A percentile compares a stretch with the other conserved stretches of the same genome.
phyloP scores from a whole-genome alignment of 2,797 vertebrate genomes.

The Liparis tanakae region DNA sequence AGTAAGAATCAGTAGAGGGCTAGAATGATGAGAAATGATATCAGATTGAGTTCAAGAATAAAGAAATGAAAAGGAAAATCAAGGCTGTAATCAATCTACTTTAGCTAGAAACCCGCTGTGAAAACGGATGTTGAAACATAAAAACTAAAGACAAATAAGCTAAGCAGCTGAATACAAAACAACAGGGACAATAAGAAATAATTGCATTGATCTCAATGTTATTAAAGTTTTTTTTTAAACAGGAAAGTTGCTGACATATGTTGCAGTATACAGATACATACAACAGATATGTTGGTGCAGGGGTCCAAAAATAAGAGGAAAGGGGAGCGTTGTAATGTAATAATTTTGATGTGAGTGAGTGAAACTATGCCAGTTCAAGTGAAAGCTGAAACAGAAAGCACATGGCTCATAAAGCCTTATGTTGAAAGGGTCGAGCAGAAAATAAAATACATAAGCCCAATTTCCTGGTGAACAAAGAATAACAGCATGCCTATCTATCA shows the following conservation, averaged over 20 bases:
- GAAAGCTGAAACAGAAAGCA: slow-evolving; percentile 11
- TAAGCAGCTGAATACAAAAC: slow-evolving; percentile 31
- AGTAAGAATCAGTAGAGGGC: not conserved
- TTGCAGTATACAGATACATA: not conserved
- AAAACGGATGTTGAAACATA: slow-evolving; percentile 13
- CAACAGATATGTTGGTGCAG: not conserved
- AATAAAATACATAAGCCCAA: slow-evolving; percentile 1
- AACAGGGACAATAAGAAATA: not conserved
- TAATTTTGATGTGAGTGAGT: slow-evolving; percentile 12
- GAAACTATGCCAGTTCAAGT: slow-evolving; percentile 13
- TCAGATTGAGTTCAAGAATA: slow-evolving; percentile 18
- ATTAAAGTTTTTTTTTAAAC: slow-evolving; percentile 11
- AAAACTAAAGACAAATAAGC: slow-evolving; percentile 33
- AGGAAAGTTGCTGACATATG: slow-evolving; percentile 32
- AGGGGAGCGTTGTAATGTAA: not conserved
- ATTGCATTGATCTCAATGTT: slow-evolving; percentile 22
- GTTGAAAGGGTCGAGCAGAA: slow-evolving; percentile 4
- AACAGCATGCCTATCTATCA: slow-evolving; percentile 36
- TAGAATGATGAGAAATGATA: not conserved
- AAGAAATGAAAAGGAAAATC: slow-evolving; percentile 5
- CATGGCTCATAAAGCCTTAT: slow-evolving; percentile 5
- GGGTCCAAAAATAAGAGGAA: slow-evolving; percentile 11
- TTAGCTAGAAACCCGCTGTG: slow-evolving; percentile 30
- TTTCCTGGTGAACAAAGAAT: slow-evolving; percentile 33
- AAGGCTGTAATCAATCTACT: not conserved